Evolutionary conservation across 2,113 vertebrate species (phyloP).

Genomic region (Notechis scutatus): DNA sequence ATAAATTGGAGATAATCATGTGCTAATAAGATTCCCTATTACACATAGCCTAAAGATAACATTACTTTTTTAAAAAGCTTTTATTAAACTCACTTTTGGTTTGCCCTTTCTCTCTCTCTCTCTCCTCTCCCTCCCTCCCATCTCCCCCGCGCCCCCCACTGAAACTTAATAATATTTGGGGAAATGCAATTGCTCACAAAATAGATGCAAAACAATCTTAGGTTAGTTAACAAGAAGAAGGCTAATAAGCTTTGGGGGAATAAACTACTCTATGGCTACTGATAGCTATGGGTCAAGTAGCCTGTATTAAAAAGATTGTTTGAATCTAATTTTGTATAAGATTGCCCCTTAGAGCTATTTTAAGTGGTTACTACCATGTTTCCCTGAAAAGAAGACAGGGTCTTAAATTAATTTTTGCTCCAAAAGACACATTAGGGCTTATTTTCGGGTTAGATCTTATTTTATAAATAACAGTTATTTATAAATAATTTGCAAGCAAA

Average conservation of each 20-base stretch:
- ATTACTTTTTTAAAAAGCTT: not conserved
- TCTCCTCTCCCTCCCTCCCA: too few species aligned
- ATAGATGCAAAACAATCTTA: not conserved
- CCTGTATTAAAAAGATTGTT: not conserved
- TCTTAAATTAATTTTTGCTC: too few species aligned
- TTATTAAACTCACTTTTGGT: not conserved
- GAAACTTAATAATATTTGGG: not conserved
- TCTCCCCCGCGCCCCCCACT: too few species aligned
- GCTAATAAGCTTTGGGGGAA: not conserved
- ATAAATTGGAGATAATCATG: not conserved
- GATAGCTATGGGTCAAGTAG: not conserved
- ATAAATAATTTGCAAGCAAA: not conserved
- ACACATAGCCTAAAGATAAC: not conserved
- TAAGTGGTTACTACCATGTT: not conserved
- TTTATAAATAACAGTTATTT: not conserved
- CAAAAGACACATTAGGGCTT: too few species aligned
- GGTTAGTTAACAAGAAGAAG: not conserved
- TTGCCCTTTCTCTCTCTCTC: too few species aligned
- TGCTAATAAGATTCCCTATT: not conserved
- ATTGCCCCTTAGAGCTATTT: not conserved
- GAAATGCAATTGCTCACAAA: not conserved
- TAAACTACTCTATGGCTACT: not conserved
- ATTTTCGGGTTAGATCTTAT: too few species aligned
- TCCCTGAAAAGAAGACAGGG: too few species aligned
- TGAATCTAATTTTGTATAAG: not conserved